Evolutionary conservation across 2,888 invertebrate species (phyloP), one percentile per base, ranked within the genome.

Genomic region (Meta bourneti): DNA sequence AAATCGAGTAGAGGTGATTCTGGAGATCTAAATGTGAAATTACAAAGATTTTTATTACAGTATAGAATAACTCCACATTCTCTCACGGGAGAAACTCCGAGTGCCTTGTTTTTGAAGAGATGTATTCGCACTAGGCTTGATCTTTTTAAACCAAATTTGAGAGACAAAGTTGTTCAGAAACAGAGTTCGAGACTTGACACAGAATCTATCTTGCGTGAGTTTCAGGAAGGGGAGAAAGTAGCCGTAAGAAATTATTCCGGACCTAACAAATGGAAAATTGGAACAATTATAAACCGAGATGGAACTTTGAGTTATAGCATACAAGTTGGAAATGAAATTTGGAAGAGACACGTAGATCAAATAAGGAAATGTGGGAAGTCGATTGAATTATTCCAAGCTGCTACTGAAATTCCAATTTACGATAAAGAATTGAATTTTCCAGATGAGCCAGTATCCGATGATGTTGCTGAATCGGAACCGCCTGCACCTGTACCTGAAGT

Each of bases 171-270:
- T 71, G 79, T 79, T 72, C 80, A 79, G 72, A 79, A 88, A 72
- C 80, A 88, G 54, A 88, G 75, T 77, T 75, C 85, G 75, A 75
- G 85, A 85, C 85, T 85, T 85, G 75, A 85, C 85, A 85, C 85
- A 85, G 85, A 85, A 85, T 77, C 85, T 85, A 77, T 85, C 85
- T 85, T 85, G 85, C 77, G 85, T 77, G 85, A 85, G 85, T 85
- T 85, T 85, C 85, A 85, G 85, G 85, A 85, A 85, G 85, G 85
- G 77, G 85, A 85, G 85, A 85, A 85, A 85, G 85, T 85, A 85
- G 75, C 85, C 85, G 85, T 85, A 75, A 85, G 85, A 85, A 85
- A 77, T 85, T 85, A 85, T 85, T 77, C 75, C 69, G 77, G 77
- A 84, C 74, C 74, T 84, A 84, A 77, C 77, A 77, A 77, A 77